phyloP scores from a whole-genome alignment of 35 echinoderm and acorn worm genomes.

The Stichopus chloronotus region DNA sequence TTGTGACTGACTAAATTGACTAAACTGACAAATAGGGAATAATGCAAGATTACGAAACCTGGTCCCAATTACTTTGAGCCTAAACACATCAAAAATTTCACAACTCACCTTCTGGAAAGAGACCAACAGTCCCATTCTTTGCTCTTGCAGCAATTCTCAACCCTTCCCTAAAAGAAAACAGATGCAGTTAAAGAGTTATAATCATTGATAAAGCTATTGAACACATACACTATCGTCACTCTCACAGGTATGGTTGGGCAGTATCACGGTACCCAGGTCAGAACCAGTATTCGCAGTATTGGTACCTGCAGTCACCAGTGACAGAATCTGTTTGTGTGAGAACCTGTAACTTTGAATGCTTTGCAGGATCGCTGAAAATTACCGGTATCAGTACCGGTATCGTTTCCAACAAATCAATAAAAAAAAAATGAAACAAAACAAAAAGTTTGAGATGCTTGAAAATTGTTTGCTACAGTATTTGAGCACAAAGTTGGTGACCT shows the following conservation, averaged over 20 bases:
- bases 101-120: conserved; percentile 58
- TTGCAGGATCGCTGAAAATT: not conserved
- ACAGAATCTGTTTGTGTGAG: not conserved
- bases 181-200: not conserved
- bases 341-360: not conserved
- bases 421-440: too few relatives aligned
- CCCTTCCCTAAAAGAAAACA: conserved; percentile 70
- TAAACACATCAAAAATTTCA: not conserved
- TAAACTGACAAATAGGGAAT: too few relatives aligned
- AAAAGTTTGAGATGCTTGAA: too few relatives aligned
- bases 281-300: too few relatives aligned
- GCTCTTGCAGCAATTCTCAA: conserved; percentile 76
- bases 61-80: not conserved
- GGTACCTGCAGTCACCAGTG: not conserved
- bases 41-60: not conserved
- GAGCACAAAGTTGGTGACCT: too few relatives aligned
- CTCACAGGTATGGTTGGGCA: not conserved
- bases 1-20: too few relatives aligned
- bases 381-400: too few relatives aligned
- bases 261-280: not conserved
- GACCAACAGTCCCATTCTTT: conserved; percentile 62
- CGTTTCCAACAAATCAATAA: too few relatives aligned
- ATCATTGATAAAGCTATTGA: too few relatives aligned
- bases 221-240: too few relatives aligned
- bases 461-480: too few relatives aligned